Conservation (phyloP, 2,113 vertebrate species). For the Nyctibius bracteatus region DNA sequence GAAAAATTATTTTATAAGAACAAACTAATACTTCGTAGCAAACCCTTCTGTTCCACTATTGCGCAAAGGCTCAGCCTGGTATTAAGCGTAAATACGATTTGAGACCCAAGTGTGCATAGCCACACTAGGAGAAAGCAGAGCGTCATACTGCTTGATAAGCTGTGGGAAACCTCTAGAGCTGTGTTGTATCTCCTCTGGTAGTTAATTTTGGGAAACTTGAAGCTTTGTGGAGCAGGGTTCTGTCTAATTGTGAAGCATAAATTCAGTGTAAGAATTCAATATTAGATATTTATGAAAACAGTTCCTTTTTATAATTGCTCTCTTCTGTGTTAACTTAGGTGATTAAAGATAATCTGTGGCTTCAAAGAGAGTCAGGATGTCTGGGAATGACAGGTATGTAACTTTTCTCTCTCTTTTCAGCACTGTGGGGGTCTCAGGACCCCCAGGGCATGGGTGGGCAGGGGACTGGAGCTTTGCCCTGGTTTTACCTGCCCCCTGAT, state of each 20-base stretch:
- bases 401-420: not conserved
- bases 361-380: not conserved
- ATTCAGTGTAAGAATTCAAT: rapidly evolving
- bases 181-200: not conserved
- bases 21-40: not conserved
- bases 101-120: not conserved
- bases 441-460: not conserved
- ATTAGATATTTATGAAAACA: not conserved
- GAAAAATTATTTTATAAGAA: not conserved
- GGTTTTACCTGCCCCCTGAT: too few relatives aligned
- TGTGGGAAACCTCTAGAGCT: not conserved
- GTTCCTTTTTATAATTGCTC: not conserved
- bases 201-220: not conserved
- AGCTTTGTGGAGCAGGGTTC: not conserved
- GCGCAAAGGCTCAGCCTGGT: not conserved
- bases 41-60: not conserved
- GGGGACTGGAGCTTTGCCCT: not conserved
- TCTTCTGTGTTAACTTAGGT: slow-evolving; percentile 38
- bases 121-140: not conserved
- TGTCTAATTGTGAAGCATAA: not conserved
- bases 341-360: not conserved
- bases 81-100: not conserved
- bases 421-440: not conserved
- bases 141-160: not conserved
- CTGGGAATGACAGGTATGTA: slow-evolving; percentile 29